phyloP scores from a whole-genome alignment of 2,888 invertebrate genomes.

The Chorisops tibialis region DNA sequence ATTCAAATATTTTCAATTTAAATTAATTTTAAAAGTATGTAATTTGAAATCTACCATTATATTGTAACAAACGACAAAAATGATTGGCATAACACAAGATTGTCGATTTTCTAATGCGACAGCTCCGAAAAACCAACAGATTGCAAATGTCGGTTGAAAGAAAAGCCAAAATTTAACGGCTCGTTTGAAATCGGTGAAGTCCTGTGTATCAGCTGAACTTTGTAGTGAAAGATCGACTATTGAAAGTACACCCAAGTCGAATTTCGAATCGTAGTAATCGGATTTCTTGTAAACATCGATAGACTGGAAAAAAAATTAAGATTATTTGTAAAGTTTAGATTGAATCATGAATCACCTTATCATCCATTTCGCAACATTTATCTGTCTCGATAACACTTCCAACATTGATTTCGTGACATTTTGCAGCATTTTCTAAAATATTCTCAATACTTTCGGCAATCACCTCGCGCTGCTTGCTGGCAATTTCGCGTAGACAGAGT shows the following conservation, averaged over 20 bases:
- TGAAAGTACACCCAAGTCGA: slow-evolving; percentile 52
- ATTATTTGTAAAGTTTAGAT: neutral
- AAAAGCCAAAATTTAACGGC: slow-evolving; percentile 63
- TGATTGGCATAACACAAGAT: slow-evolving; percentile 59
- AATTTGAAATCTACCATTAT: slow-evolving; percentile 61
- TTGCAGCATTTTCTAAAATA: slow-evolving; percentile 33
- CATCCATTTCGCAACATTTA: slow-evolving; percentile 35
- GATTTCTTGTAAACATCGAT: slow-evolving; percentile 17
- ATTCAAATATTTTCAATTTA: neutral
- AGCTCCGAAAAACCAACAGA: slow-evolving; percentile 73
- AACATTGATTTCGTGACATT: slow-evolving; percentile 32
- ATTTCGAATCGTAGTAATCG: slow-evolving; percentile 44
- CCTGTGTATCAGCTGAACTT: slow-evolving; percentile 51
- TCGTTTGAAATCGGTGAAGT: slow-evolving; percentile 59
- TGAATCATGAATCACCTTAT: slow-evolving; percentile 26
- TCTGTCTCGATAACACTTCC: slow-evolving; percentile 31
- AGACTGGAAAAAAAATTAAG: neutral
- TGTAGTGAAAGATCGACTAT: slow-evolving; percentile 56
- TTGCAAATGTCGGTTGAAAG: slow-evolving; percentile 67
- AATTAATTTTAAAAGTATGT: slow-evolving; percentile 1
- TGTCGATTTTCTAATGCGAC: slow-evolving; percentile 67
- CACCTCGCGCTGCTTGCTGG: slow-evolving; percentile 40
- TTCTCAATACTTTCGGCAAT: slow-evolving; percentile 37
- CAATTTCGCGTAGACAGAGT: slow-evolving; percentile 53
- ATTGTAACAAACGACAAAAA: slow-evolving; percentile 58